Conservation (phyloP, 92 coral and sea anemone genomes). For the Ricordea florida region DNA sequence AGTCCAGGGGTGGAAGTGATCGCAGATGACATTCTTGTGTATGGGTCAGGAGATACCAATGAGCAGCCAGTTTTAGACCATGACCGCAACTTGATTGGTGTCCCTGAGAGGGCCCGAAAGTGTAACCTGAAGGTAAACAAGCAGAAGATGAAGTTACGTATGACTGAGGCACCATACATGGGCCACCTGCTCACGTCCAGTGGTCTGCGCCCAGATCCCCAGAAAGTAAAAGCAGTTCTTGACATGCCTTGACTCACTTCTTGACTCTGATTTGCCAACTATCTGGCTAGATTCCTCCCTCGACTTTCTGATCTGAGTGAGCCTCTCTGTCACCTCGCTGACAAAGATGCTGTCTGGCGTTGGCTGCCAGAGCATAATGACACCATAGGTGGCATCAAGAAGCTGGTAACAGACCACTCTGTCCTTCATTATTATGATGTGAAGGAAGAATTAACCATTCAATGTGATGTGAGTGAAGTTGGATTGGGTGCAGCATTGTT, state of each 20-base stretch:
- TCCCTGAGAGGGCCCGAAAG: conserved; percentile 8
- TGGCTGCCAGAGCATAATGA: conserved; percentile 41
- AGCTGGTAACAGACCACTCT: conserved; percentile 18
- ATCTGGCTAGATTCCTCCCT: conserved; percentile 29
- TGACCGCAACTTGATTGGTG: not conserved
- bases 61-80: not conserved
- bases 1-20: conserved; percentile 6
- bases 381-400: conserved; percentile 20
- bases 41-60: conserved; percentile 4
- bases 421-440: conserved; percentile 12
- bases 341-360: conserved; percentile 17
- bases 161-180: conserved; percentile 23
- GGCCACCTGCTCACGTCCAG: conserved; percentile 16
- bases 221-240: conserved; percentile 25
- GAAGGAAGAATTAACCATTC: conserved; percentile 1
- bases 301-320: conserved; percentile 31
- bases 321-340: conserved; percentile 36
- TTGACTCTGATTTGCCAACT: conserved; percentile 27
- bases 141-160: conserved; percentile 25
- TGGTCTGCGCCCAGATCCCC: conserved; percentile 39
- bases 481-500: too few relatives aligned
- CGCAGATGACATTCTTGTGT: conserved; percentile 25
- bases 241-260: conserved; percentile 34
- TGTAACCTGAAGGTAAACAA: conserved; percentile 32
- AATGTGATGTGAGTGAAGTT: conserved; percentile 25